Evolutionary conservation across 1,140 invertebrate genomes (phyloP).

Genomic region (Pseudomyrmex concolor): DNA sequence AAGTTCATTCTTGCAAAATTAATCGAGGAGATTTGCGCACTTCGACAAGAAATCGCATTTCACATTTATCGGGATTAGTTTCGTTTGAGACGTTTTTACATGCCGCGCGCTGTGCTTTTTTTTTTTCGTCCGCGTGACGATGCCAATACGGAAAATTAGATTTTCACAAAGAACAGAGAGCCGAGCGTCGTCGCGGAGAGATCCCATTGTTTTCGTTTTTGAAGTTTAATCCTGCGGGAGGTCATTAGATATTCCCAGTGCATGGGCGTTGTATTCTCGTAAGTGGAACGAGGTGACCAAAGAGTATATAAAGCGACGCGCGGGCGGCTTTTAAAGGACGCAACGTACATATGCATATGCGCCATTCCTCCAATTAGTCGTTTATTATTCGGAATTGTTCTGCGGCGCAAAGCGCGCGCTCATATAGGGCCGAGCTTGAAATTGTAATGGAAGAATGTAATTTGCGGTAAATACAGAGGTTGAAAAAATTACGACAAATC

Average conservation of each 20-base stretch:
- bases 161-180: slow-evolving; percentile 38
- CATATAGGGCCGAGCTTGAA: neutral
- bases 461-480: slow-evolving; percentile 14
- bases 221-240: slow-evolving; percentile 53
- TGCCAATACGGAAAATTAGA: slow-evolving; percentile 50
- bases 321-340: slow-evolving; percentile 29
- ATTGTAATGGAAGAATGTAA: slow-evolving; percentile 37
- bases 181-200: slow-evolving; percentile 21
- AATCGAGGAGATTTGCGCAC: slow-evolving; percentile 29
- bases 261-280: slow-evolving; percentile 28
- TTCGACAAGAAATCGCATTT: slow-evolving; percentile 16
- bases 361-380: slow-evolving; percentile 52
- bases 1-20: neutral
- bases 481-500: slow-evolving; percentile 11
- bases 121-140: neutral
- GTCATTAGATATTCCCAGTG: slow-evolving; percentile 57
- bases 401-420: neutral
- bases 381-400: slow-evolving; percentile 55
- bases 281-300: slow-evolving; percentile 49
- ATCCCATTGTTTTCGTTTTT: slow-evolving; percentile 49
- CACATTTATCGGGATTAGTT: slow-evolving; percentile 7
- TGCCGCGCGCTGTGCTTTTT: slow-evolving; percentile 12
- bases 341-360: neutral
- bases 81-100: slow-evolving; percentile 29
- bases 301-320: slow-evolving; percentile 42